A percentile compares a stretch with the other conserved stretches of the same genome.
phyloP scores from a whole-genome alignment of 2,888 invertebrate species.

The Diarsia dahlii region DNA sequence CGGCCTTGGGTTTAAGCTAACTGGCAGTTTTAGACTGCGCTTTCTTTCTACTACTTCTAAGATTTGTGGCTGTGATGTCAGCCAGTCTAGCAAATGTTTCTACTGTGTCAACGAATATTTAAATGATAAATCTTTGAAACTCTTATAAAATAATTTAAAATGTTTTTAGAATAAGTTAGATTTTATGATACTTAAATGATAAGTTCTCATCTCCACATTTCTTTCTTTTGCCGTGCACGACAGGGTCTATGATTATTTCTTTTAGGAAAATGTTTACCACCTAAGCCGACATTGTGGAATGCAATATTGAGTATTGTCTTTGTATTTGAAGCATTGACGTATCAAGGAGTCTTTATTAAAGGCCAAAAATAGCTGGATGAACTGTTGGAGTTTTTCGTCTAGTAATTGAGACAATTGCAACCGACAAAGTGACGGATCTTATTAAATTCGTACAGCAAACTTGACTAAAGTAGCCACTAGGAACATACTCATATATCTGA shows the following conservation, averaged over 20 bases:
- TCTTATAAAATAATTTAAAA: no score
- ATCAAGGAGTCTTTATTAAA: neutral
- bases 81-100: no score
- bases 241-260: no score
- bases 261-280: no score
- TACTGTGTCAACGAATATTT: no score
- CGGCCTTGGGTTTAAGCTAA: slow-evolving; percentile 42
- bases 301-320: no score
- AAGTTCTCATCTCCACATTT: no score
- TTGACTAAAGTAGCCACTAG: neutral
- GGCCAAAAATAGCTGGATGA: neutral
- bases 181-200: no score
- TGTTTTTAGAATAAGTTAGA: no score
- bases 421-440: slow-evolving; percentile 6
- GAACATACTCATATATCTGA: neutral
- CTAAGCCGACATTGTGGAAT: no score
- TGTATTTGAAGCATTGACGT: neutral
- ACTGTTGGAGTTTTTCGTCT: neutral
- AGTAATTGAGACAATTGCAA: slow-evolving; percentile 27
- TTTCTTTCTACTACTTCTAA: slow-evolving; percentile 19
- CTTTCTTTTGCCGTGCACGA: no score
- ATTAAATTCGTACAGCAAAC: neutral
- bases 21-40: slow-evolving; percentile 15
- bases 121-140: no score
- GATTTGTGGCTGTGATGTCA: neutral